Evolutionary conservation across 2,113 vertebrate genomes (phyloP), one percentile per base, ranked within the genome.

Genomic region (Calyptommatus sinebrachiatus): DNA sequence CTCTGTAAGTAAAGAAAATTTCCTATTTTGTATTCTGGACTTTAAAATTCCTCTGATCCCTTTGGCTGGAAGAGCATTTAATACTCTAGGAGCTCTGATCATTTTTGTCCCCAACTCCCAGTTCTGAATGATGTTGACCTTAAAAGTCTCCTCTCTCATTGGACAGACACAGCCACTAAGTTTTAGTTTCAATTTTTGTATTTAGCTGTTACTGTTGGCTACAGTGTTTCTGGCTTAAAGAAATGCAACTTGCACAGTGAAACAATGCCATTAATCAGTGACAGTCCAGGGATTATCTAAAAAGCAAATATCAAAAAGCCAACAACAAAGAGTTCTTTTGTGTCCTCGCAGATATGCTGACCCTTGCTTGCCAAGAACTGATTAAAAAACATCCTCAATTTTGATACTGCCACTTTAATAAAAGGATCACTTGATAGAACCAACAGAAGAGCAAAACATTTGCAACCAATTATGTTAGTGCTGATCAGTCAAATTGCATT

Each of bases 381-480:
- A 41, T 61, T 73, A 24, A 22, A 46, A 71, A 71, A 48, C 67
- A 48, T 18, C 26, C 24, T 26, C 63, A 76, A 62, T 26, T 92
- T 90, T 90, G 91, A 88, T 88, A 91, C 88, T n/a, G 1, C 87
- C 84, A 77, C 77, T 88, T 92, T 92, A 94, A 94, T 91, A 90
- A 92, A 92, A 95, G 91, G 91, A 90, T 91, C 88, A 88, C 87
- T 92, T 85, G 80, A 85, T 86, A 87, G 91, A 93, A 92, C 90
- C 91, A 93, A 92, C 72, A 89, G 82, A 85, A 89, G 87, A 79
- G 88, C 79, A 85, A 88, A 93, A 94, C 93, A 94, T 94, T 94
- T 95, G 94, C 92, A 94, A 93, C 92, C 93, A 91, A 92, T 94
- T 93, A 94, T 60, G 82, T 89, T 90, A 94, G 91, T 95, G 93